Evolutionary conservation across 2,797 vertebrate genomes (phyloP).

Genomic region (Podargus strigoides): DNA sequence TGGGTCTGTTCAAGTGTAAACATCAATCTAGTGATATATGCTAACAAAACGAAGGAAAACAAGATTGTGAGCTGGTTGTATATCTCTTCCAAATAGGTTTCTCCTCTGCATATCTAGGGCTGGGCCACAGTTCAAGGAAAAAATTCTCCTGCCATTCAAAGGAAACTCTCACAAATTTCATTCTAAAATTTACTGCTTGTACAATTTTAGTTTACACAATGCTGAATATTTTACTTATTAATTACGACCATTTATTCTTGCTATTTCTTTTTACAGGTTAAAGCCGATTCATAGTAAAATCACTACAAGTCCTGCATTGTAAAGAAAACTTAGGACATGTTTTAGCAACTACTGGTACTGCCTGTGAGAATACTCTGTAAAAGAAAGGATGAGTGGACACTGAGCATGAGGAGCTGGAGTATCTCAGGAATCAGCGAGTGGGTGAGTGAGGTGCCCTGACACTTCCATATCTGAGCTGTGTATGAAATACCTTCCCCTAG

Average conservation of each 20-base stretch:
- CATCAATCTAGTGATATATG: neutral
- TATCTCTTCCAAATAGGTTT: neutral
- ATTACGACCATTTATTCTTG: neutral
- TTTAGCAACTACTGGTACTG: neutral
- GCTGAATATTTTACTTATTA: neutral
- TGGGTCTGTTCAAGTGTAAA: neutral
- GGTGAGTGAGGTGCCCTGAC: neutral
- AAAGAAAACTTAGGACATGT: neutral
- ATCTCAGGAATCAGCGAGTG: neutral
- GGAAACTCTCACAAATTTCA: neutral
- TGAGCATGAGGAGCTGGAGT: neutral
- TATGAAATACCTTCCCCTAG: neutral
- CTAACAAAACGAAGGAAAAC: neutral
- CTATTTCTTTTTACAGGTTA: neutral
- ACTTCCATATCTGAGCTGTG: neutral
- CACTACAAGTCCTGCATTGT: neutral
- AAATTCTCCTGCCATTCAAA: neutral
- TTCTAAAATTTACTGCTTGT: neutral
- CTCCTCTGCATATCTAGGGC: neutral
- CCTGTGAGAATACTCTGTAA: neutral
- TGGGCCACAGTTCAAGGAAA: neutral
- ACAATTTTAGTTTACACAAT: neutral
- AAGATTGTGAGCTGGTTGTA: neutral
- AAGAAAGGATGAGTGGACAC: neutral
- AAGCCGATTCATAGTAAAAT: neutral